Evolutionary conservation across 2,797 vertebrate species (phyloP).

Genomic region (Tarsius wallacei): DNA sequence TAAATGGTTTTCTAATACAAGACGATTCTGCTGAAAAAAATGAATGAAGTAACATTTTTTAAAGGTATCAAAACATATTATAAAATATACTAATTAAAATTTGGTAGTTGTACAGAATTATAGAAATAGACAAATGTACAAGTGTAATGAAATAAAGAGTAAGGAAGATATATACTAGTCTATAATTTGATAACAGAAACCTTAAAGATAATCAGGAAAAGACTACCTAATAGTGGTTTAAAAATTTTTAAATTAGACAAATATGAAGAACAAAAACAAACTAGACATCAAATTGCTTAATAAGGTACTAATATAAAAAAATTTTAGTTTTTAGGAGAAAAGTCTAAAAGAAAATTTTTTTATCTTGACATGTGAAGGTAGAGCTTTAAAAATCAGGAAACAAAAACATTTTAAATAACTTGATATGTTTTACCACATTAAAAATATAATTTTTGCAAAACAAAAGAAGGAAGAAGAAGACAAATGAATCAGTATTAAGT

Average conservation of each 20-base stretch:
- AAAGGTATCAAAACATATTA: not conserved
- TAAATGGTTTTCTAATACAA: not conserved
- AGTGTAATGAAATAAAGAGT: not conserved
- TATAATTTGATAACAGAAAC: not conserved
- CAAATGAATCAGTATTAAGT: not conserved
- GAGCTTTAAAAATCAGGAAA: not conserved
- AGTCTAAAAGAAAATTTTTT: not conserved
- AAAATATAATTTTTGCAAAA: not conserved
- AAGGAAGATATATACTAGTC: not conserved
- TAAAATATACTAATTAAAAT: not conserved
- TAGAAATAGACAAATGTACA: not conserved
- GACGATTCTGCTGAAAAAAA: not conserved
- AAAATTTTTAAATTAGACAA: not conserved
- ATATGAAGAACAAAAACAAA: not conserved
- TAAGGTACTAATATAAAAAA: not conserved
- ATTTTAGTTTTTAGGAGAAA: not conserved
- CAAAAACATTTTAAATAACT: not conserved
- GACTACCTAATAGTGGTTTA: not conserved
- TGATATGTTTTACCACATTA: not conserved
- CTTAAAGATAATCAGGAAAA: not conserved
- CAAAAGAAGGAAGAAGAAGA: not conserved
- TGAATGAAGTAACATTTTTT: not conserved
- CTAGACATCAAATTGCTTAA: not conserved
- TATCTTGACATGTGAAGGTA: not conserved
- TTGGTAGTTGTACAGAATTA: not conserved